Evolutionary conservation across 2,888 invertebrate genomes (phyloP).

Genomic region (Lasioglossum lativentre): DNA sequence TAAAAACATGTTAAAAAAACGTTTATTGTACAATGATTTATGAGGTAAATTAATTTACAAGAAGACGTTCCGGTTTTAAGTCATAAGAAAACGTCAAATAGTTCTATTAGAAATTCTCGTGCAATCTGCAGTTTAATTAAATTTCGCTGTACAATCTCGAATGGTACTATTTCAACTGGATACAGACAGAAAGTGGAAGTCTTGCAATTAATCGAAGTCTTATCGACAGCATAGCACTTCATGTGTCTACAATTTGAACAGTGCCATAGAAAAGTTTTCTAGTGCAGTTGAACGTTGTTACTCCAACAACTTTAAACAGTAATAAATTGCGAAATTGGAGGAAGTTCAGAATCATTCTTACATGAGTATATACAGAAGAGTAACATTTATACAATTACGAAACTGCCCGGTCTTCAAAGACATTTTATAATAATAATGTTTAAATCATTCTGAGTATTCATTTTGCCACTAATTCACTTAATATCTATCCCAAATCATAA

Average conservation of each 20-base stretch:
- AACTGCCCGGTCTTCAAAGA: neutral
- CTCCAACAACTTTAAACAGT: neutral
- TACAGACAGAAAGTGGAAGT: constrained; percentile 11
- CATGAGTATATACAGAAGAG: neutral
- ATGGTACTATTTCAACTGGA: constrained; percentile 1
- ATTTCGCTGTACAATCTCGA: neutral
- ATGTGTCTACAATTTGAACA: neutral
- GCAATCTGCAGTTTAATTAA: neutral
- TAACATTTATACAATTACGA: neutral
- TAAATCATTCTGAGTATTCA: neutral
- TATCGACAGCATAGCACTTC: neutral
- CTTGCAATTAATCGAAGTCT: constrained; percentile 4
- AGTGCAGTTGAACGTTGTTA: neutral
- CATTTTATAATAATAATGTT: neutral
- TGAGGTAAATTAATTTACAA: neutral
- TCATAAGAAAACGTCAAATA: neutral
- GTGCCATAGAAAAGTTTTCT: neutral
- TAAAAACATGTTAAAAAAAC: neutral
- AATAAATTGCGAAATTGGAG: neutral
- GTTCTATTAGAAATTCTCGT: neutral
- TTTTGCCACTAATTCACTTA: too few species aligned
- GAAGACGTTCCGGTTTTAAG: neutral
- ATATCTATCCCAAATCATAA: too few species aligned
- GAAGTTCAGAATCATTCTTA: neutral
- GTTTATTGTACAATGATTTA: neutral